These are phyloP conservation scores for Campoplex capitator DNA, from an alignment of 2,888 invertebrate species.

Conservation along the genomic window DNA sequence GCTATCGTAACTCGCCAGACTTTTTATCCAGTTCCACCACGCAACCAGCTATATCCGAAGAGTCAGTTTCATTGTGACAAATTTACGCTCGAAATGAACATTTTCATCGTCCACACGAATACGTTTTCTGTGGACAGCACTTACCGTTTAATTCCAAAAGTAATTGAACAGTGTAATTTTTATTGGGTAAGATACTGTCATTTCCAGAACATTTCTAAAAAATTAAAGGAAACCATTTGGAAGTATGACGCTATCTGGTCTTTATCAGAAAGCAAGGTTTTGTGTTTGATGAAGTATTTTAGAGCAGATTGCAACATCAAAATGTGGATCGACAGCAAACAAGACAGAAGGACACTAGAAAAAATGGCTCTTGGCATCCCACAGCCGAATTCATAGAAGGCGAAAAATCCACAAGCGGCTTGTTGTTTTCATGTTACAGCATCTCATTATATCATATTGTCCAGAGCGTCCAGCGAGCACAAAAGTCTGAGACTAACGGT, in stretches of 20 bases:
- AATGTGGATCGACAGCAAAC: neutral
- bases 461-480: slow-evolving; percentile 6
- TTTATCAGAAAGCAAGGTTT: neutral
- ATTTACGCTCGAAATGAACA: slow-evolving; percentile 43
- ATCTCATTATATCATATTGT: slow-evolving; percentile 27
- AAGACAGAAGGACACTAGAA: slow-evolving; percentile 21
- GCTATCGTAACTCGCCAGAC: slow-evolving; percentile 25
- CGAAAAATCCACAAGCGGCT: slow-evolving; percentile 75
- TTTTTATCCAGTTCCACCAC: slow-evolving; percentile 34
- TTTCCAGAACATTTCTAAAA: neutral
- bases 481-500: slow-evolving; percentile 50
- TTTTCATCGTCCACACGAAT: neutral
- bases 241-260: neutral
- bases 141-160: neutral
- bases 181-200: too few species aligned
- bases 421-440: slow-evolving; percentile 68
- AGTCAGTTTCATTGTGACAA: slow-evolving; percentile 25
- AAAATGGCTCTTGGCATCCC: neutral
- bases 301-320: neutral
- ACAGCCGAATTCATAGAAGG: slow-evolving; percentile 70
- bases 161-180: neutral
- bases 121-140: neutral
- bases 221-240: neutral
- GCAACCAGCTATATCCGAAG: slow-evolving; percentile 1
- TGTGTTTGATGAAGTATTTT: neutral